These are phyloP conservation scores for Corythornis cristatus DNA, from an alignment of 2,113 vertebrate species.

Conservation along the genomic window DNA sequence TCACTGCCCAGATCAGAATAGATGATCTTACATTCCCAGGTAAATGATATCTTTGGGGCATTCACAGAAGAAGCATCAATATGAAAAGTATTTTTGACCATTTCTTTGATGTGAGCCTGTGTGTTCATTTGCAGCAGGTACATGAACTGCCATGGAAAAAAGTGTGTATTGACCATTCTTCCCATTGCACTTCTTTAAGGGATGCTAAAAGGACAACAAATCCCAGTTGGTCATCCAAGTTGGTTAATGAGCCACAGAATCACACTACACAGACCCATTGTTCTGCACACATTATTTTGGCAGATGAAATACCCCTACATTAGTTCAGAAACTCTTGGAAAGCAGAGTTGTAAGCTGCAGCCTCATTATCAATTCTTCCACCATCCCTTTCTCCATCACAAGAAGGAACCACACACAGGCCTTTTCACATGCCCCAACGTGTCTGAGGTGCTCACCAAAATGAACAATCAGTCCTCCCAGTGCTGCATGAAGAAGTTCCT, in stretches of 20 bases:
- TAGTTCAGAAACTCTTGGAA: neutral
- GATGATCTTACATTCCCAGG: neutral
- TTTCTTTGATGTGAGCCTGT: neutral
- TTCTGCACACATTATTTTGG: neutral
- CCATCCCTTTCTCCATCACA: neutral
- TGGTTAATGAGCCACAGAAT: neutral
- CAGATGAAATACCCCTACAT: neutral
- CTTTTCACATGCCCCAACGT: constrained; percentile 5
- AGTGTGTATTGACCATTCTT: neutral
- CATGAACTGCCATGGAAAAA: neutral
- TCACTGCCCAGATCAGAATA: neutral
- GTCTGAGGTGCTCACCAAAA: constrained; percentile 37
- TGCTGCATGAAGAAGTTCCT: constrained; percentile 29
- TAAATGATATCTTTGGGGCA: neutral
- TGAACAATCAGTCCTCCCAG: neutral
- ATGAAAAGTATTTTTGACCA: neutral
- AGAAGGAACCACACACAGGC: constrained; percentile 25
- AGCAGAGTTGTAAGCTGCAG: neutral
- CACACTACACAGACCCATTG: neutral
- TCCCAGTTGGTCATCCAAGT: neutral
- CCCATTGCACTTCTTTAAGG: neutral
- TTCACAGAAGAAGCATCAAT: neutral
- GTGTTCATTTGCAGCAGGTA: neutral
- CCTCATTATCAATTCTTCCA: constrained; percentile 5
- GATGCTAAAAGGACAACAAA: neutral